phyloP scores from a whole-genome alignment of 2,797 vertebrate species.

The Phataginus tricuspis region DNA sequence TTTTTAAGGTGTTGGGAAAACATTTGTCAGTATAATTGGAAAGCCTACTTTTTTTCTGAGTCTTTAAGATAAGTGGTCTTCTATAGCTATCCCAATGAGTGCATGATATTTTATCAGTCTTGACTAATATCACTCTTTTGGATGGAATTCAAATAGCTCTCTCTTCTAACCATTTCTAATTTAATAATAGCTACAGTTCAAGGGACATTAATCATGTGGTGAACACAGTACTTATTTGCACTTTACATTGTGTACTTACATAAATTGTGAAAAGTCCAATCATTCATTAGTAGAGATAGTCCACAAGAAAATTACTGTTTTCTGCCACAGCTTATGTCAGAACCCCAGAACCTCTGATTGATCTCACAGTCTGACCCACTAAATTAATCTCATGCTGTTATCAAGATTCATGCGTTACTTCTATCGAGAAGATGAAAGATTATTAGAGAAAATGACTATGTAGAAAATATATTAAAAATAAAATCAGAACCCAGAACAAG shows the following conservation, averaged over 20 bases:
- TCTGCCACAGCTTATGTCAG: conserved; percentile 20
- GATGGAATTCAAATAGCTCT: not conserved
- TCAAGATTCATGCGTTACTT: conserved; percentile 7
- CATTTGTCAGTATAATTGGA: not conserved
- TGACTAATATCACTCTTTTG: not conserved
- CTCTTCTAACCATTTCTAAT: not conserved
- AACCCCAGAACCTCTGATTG: not conserved
- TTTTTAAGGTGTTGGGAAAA: not conserved
- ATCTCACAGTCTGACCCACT: not conserved
- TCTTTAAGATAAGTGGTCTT: not conserved
- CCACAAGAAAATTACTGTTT: not conserved
- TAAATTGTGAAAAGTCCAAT: not conserved
- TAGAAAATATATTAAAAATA: not conserved
- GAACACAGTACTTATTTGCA: not conserved
- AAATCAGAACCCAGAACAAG: not conserved
- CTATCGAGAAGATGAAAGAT: not conserved
- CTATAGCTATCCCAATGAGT: not conserved
- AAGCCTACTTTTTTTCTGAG: not conserved
- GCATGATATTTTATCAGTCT: not conserved
- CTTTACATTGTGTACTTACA: not conserved
- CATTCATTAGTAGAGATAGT: not conserved
- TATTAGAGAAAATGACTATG: conserved; percentile 17
- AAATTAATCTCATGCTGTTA: not conserved
- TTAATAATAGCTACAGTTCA: not conserved
- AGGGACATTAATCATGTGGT: not conserved